A percentile compares a stretch with the other conserved stretches of the same genome.
Evolutionary conservation across 2,113 vertebrate species (phyloP).

Genomic region (Lepus timidus): DNA sequence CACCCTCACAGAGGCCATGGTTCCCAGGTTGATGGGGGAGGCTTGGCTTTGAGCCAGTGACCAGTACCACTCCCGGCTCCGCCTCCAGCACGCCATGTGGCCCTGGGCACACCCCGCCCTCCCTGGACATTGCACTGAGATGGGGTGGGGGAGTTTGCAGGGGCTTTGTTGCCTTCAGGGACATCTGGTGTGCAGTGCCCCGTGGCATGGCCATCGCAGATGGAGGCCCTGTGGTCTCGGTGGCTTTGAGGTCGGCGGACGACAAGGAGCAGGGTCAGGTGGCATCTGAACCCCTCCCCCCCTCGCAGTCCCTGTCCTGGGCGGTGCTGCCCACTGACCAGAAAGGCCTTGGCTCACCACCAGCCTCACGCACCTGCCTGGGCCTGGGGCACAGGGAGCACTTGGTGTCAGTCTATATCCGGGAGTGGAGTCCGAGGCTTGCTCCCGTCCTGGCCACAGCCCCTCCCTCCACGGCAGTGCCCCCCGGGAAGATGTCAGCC

Average conservation of each 20-base stretch:
- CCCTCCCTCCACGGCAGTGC: accelerated
- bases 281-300: too few relatives aligned
- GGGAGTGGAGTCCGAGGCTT: too few relatives aligned
- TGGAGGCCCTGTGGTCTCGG: neutral
- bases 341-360: too few relatives aligned
- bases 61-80: accelerated
- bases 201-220: too few relatives aligned
- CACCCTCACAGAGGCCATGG: neutral
- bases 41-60: neutral
- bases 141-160: neutral
- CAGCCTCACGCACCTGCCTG: too few relatives aligned
- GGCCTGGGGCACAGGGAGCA: too few relatives aligned
- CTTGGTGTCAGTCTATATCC: too few relatives aligned
- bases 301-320: too few relatives aligned
- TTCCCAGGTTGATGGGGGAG: neutral
- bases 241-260: accelerated
- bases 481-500: neutral
- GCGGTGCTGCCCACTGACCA: too few relatives aligned
- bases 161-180: neutral
- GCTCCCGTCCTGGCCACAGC: too few relatives aligned
- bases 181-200: neutral
- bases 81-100: neutral
- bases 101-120: accelerated
- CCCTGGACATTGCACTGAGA: neutral
- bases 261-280: neutral